phyloP scores from a whole-genome alignment of 1,140 invertebrate genomes.

The Sarcophaga bullata region DNA sequence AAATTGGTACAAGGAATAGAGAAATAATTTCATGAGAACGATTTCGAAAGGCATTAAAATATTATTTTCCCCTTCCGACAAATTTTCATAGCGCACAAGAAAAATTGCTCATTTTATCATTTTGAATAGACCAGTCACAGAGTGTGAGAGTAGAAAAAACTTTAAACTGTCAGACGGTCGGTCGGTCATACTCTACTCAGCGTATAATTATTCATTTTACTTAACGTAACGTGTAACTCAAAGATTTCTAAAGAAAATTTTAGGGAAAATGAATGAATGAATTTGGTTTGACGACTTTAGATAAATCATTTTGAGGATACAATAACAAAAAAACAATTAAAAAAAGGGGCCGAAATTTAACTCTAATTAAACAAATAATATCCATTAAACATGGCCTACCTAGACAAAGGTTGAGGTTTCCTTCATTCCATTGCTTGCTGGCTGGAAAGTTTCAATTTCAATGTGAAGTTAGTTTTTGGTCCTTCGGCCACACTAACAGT shows the following conservation, averaged over 20 bases:
- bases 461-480: too few species aligned
- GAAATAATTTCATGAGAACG: background rate
- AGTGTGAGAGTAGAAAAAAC: background rate
- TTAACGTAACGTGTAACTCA: too few species aligned
- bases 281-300: background rate
- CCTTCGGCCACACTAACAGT: too few species aligned
- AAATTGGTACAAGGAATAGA: background rate
- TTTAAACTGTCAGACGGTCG: background rate
- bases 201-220: background rate
- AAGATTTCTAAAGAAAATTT: background rate
- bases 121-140: background rate
- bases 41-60: background rate
- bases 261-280: slow-evolving; percentile 20
- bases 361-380: slow-evolving; percentile 9
- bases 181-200: background rate
- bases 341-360: background rate
- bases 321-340: too few species aligned
- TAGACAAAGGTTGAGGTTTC: too few species aligned
- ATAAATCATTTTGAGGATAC: background rate
- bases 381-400: background rate
- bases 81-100: background rate
- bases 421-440: too few species aligned
- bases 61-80: background rate
- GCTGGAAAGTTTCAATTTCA: too few species aligned
- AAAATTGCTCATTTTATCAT: slow-evolving; percentile 3